Evolutionary conservation across 2,113 vertebrate species (phyloP).

Genomic region (Psilopsiagon aymara): DNA sequence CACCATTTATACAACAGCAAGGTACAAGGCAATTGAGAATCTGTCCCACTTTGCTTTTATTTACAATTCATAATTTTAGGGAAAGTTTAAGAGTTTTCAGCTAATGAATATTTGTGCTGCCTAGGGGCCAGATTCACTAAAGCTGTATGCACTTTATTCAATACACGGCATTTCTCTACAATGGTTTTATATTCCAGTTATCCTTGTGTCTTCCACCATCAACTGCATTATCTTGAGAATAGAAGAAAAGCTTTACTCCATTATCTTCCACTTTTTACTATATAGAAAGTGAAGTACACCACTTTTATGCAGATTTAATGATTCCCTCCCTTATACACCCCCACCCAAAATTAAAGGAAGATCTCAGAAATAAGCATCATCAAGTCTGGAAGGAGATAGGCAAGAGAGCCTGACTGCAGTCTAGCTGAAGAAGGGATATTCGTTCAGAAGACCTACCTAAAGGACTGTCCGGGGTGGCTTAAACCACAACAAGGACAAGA

Average conservation of each 20-base stretch:
- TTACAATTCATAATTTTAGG: neutral
- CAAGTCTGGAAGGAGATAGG: neutral
- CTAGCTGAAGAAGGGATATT: neutral
- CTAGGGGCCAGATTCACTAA: slow-evolving; percentile 59
- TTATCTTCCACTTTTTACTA: neutral
- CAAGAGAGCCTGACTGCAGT: neutral
- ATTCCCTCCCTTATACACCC: neutral
- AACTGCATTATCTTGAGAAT: neutral
- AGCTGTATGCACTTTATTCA: neutral
- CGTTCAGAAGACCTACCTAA: neutral
- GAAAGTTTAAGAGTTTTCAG: neutral
- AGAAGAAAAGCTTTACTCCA: neutral
- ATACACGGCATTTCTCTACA: neutral
- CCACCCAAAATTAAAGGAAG: neutral
- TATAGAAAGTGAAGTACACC: neutral
- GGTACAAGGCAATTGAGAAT: slow-evolving; percentile 2
- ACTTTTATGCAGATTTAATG: neutral
- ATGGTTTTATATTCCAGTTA: neutral
- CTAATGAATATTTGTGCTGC: neutral
- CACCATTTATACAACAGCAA: neutral
- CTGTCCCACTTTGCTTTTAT: slow-evolving; percentile 6
- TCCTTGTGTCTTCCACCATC: neutral
- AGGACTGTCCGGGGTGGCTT: neutral
- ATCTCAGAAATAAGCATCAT: neutral
- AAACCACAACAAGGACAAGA: neutral